Base-by-base conservation (phyloP, 2,797 vertebrate genomes). In the Argya squamiceps region DNA sequence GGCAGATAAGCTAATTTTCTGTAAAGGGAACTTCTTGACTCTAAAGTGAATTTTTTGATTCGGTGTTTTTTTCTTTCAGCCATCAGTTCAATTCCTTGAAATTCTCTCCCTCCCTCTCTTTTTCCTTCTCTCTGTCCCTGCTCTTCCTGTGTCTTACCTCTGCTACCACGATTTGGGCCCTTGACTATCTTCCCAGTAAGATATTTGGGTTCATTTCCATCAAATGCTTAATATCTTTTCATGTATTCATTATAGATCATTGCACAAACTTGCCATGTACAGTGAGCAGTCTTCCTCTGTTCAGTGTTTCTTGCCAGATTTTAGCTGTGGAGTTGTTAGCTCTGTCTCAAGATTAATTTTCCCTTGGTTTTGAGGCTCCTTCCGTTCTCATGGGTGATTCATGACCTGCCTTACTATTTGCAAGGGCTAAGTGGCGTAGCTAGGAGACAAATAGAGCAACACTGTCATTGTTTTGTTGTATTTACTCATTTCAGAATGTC, bases 361-460 rank as follows among this genome's bases (percentile, higher is more conserved):
- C 63, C 49, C 81, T 65, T 70, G 49, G 27, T 88, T 92, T 76
- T 92, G 77, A 87, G 91, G 59, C 76, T 84, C 74, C 56, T 93
- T 93, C 80, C 41, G 3, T 87, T 94, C 89, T 95, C 77, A 74
- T 65, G 88, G 73, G 73, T 92, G 76, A 84, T 78, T 91, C 79
- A 74, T 92, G 91, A 86, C 56, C 85, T 75, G 7, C 64, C 71
- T 64, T 79, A 44, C 18, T 68, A 47, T 90, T 95, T 95, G 67
- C 63, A 84, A 56, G 52, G 44, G 80, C 78, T 90, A 29, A 92
- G 59, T 76, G 59, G 34, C 1, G 41, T 95, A 92, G 63, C 95
- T 96, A 95, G 94, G 95, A 96, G 74, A 96, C 94, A 84, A 94
- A 84, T 39, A 81, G 37, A 93, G 77, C 85, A 92, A 93, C 63